Conservation (phyloP, 1,140 invertebrate species). For the Drosophila repleta region DNA sequence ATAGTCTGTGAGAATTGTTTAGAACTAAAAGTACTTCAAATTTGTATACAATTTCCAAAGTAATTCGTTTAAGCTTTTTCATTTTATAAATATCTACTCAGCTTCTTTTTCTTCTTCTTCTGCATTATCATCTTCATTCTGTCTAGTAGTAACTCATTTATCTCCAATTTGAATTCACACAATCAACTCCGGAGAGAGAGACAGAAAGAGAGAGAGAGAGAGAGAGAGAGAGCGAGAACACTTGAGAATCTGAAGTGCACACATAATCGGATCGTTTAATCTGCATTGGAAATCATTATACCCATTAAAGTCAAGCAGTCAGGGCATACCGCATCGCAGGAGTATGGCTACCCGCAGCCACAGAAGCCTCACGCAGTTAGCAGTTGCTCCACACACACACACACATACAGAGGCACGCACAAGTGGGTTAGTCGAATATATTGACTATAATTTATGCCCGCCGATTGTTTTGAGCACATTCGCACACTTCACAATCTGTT, state of each 20-base stretch:
- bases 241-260: slow-evolving; percentile 53
- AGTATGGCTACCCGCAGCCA: slow-evolving; percentile 38
- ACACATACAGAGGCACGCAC: neutral
- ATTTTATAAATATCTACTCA: neutral
- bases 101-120: neutral
- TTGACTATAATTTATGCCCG: slow-evolving; percentile 75
- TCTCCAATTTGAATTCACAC: slow-evolving; percentile 21
- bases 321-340: slow-evolving; percentile 33
- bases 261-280: slow-evolving; percentile 77
- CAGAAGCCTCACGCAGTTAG: slow-evolving; percentile 23
- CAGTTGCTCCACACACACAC: slow-evolving; percentile 6
- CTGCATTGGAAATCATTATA: slow-evolving; percentile 80
- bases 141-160: slow-evolving; percentile 17
- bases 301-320: slow-evolving; percentile 73
- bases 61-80: neutral
- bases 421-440: slow-evolving; percentile 28
- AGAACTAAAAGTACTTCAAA: slow-evolving; percentile 18
- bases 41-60: neutral
- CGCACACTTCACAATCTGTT: slow-evolving; percentile 82
- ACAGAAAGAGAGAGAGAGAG: neutral
- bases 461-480: slow-evolving; percentile 80
- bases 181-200: slow-evolving; percentile 6
- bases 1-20: neutral
- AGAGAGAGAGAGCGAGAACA: slow-evolving; percentile 5
- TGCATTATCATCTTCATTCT: too few species aligned